A percentile compares a stretch with the other conserved stretches of the same genome.
Evolutionary conservation across 2,888 invertebrate species (phyloP).

Genomic region (Trissolcus brochymenae): DNA sequence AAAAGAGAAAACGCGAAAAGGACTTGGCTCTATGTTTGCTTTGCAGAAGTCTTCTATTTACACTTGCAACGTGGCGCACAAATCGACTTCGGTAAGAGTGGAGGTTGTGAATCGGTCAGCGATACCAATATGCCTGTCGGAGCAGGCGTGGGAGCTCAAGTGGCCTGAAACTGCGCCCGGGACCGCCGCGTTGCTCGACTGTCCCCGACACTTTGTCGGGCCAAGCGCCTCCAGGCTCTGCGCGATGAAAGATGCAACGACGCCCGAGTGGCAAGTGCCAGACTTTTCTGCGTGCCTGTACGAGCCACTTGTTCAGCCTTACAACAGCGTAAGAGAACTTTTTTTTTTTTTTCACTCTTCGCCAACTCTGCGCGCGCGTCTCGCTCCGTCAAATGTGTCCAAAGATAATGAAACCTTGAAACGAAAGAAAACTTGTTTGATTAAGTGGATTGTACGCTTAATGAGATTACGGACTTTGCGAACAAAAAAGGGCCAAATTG

Average conservation of each 20-base stretch:
- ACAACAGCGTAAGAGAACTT: slow-evolving; percentile 79
- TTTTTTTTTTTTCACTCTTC: slow-evolving; percentile 11
- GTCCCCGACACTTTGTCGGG: slow-evolving; percentile 77
- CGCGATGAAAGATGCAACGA: slow-evolving; percentile 80
- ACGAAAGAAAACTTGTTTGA: slow-evolving; percentile 37
- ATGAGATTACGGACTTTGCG: slow-evolving; percentile 29
- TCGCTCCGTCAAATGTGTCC: slow-evolving; percentile 24
- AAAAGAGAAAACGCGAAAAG: background rate
- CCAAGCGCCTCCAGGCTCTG: slow-evolving; percentile 77
- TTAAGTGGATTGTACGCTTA: slow-evolving; percentile 45
- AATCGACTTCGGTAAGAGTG: slow-evolving; percentile 82
- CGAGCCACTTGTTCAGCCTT: slow-evolving; percentile 81
- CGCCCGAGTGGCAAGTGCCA: slow-evolving; percentile 85
- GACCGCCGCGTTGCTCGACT: slow-evolving; percentile 82
- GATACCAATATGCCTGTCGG: slow-evolving; percentile 79
- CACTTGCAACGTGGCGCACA: slow-evolving; percentile 84
- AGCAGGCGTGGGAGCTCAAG: slow-evolving; percentile 79
- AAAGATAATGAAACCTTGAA: slow-evolving; percentile 42
- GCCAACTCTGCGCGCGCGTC: background rate
- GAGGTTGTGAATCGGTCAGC: slow-evolving; percentile 80
- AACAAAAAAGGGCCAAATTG: slow-evolving; percentile 1
- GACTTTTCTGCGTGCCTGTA: slow-evolving; percentile 87
- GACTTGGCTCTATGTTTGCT: slow-evolving; percentile 9
- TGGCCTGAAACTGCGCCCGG: slow-evolving; percentile 87
- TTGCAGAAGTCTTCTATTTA: slow-evolving; percentile 86